Conservation (phyloP, 2,797 vertebrate genomes). For the Eupleurogrammus muticus region DNA sequence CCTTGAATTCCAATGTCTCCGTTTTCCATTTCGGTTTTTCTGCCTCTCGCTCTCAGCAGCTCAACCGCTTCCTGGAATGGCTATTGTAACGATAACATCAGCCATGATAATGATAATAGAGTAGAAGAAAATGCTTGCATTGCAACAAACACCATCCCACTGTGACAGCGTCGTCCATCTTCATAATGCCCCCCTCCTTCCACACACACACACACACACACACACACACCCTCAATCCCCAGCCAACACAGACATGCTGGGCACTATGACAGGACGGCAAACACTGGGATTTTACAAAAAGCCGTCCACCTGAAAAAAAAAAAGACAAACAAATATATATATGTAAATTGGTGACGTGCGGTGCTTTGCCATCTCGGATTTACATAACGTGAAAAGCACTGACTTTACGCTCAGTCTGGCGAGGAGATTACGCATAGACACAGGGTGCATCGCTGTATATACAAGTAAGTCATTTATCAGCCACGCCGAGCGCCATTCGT, state of each 20-base stretch:
- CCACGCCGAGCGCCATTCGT: neutral
- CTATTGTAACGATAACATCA: slow-evolving; percentile 77
- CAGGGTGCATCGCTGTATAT: slow-evolving; percentile 5
- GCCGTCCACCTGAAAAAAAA: slow-evolving; percentile 25
- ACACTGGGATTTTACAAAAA: slow-evolving; percentile 34
- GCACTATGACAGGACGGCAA: slow-evolving; percentile 55
- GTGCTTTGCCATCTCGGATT: slow-evolving; percentile 5
- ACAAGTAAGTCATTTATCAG: slow-evolving; percentile 1
- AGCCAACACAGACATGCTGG: slow-evolving; percentile 30
- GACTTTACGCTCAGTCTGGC: slow-evolving; percentile 4
- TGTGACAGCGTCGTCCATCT: slow-evolving; percentile 78
- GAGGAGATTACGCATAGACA: slow-evolving; percentile 3
- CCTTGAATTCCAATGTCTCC: slow-evolving; percentile 70
- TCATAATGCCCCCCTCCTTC: slow-evolving; percentile 68
- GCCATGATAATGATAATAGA: slow-evolving; percentile 79
- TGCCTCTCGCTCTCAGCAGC: slow-evolving; percentile 66
- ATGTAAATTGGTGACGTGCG: slow-evolving; percentile 6
- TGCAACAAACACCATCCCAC: slow-evolving; percentile 69
- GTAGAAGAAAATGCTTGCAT: slow-evolving; percentile 74
- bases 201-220: slow-evolving; percentile 6
- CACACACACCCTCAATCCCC: slow-evolving; percentile 5
- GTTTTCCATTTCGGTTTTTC: slow-evolving; percentile 68
- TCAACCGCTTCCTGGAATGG: slow-evolving; percentile 75
- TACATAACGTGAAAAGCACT: neutral
- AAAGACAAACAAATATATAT: slow-evolving; percentile 16